These are phyloP conservation scores for Aphelinus certus DNA, from an alignment of 1,140 invertebrate species.

Conservation along the genomic window DNA sequence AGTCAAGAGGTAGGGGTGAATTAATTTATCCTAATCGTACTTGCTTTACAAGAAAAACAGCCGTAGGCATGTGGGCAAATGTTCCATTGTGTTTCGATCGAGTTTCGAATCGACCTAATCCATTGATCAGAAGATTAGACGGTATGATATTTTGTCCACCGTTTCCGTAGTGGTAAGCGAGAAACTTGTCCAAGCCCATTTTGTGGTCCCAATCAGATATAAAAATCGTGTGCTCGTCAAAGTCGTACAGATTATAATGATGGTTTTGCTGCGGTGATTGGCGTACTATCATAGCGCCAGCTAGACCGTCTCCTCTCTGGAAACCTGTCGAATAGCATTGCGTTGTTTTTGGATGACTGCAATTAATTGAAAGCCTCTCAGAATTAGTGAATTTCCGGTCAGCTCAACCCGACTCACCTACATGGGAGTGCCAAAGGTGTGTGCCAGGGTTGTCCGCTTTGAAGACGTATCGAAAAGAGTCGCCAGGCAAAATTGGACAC, in stretches of 20 bases:
- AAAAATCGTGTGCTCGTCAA: conserved; percentile 77
- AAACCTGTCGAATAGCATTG: too few species aligned
- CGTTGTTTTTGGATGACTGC: too few species aligned
- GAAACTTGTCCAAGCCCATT: conserved; percentile 75
- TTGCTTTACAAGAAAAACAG: conserved; percentile 70
- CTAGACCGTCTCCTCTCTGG: conserved; percentile 83
- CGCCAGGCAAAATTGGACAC: conserved; percentile 69
- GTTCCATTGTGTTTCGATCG: conserved; percentile 46
- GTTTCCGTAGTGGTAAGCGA: conserved; percentile 79
- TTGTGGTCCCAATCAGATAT: conserved; percentile 84
- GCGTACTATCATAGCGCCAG: conserved; percentile 78
- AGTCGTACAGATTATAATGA: conserved; percentile 71
- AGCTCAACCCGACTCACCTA: conserved; percentile 60
- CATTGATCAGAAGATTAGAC: conserved; percentile 81
- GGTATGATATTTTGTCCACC: conserved; percentile 86
- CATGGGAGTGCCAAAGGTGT: conserved; percentile 77
- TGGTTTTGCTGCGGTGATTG: conserved; percentile 69
- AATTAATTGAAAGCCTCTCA: too few species aligned
- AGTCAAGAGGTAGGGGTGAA: too few species aligned
- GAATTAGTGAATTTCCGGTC: too few species aligned
- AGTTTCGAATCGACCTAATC: conserved; percentile 71
- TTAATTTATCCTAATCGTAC: too few species aligned
- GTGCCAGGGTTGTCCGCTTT: conserved; percentile 67
- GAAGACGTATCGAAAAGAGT: conserved; percentile 67
- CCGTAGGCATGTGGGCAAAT: conserved; percentile 65